A percentile compares a stretch with the other conserved stretches of the same genome.
Evolutionary conservation across 2,113 vertebrate species (phyloP).

Genomic region (Crotalus horridus): DNA sequence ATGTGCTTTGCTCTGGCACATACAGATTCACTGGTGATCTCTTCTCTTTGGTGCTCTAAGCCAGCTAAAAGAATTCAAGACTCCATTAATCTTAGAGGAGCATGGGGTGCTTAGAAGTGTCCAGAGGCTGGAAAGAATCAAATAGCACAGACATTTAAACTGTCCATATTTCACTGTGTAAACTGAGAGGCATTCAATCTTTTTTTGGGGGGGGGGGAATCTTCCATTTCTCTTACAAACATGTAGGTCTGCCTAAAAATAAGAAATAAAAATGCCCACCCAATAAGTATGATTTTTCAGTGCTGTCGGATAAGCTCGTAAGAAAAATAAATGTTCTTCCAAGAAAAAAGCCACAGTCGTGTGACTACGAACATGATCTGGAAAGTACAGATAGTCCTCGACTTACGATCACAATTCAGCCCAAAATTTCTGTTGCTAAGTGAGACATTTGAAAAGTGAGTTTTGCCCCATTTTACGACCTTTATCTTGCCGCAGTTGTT

Average conservation of each 20-base stretch:
- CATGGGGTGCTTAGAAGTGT: conserved; percentile 58
- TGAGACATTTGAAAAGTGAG: not conserved
- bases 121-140: conserved; percentile 71
- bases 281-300: not conserved
- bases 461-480: not conserved
- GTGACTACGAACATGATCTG: not conserved
- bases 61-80: conserved; percentile 69
- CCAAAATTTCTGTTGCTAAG: not conserved
- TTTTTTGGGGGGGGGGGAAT: conserved; percentile 40
- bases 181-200: conserved; percentile 77
- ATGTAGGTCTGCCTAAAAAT: conserved; percentile 40
- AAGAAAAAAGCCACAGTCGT: not conserved
- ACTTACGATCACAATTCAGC: not conserved
- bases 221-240: conserved; percentile 52
- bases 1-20: conserved; percentile 76
- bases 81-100: conserved; percentile 80
- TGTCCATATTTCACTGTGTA: conserved; percentile 72
- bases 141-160: conserved; percentile 73
- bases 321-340: not conserved
- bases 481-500: not conserved
- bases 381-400: not conserved
- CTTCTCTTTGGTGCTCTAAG: conserved; percentile 69
- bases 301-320: not conserved
- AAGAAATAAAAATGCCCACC: not conserved
- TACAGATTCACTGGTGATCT: conserved; percentile 50